Evolutionary conservation across 2,888 invertebrate genomes (phyloP).

Genomic region (Tachina grossa): DNA sequence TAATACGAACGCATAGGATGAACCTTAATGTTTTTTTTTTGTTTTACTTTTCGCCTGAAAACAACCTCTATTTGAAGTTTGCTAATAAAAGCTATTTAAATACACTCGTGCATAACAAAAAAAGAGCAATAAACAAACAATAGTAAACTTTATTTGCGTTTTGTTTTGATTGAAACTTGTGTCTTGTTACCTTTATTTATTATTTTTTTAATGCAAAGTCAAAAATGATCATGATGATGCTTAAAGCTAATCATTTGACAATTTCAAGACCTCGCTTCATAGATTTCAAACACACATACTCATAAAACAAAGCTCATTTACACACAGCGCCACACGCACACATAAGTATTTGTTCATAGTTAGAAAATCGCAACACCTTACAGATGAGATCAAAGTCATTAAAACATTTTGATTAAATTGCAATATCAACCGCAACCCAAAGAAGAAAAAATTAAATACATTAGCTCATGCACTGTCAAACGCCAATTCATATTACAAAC

Average conservation of each 20-base stretch:
- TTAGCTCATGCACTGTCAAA: constrained; percentile 14
- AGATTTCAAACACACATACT: not conserved
- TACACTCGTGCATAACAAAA: constrained; percentile 1
- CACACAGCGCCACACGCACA: too few species aligned
- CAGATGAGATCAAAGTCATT: constrained; percentile 34
- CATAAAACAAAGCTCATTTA: not conserved
- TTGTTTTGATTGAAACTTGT: constrained; percentile 22
- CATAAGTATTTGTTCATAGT: too few species aligned
- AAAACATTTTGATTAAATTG: constrained; percentile 7
- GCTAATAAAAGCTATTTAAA: not conserved
- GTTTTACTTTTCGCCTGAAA: not conserved
- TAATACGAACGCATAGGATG: too few species aligned
- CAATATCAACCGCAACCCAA: constrained; percentile 9
- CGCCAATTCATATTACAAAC: not conserved
- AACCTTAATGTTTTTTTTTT: too few species aligned
- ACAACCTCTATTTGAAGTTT: not conserved
- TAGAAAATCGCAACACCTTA: not conserved
- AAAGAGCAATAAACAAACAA: not conserved
- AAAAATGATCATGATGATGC: constrained; percentile 2
- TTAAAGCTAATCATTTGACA: constrained; percentile 15
- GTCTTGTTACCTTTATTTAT: constrained; percentile 39
- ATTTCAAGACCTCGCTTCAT: not conserved
- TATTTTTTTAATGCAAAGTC: constrained; percentile 11
- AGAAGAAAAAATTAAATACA: not conserved
- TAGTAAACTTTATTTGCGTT: not conserved